Evolutionary conservation across 1,140 invertebrate species (phyloP).

Genomic region (Heliconius himera): DNA sequence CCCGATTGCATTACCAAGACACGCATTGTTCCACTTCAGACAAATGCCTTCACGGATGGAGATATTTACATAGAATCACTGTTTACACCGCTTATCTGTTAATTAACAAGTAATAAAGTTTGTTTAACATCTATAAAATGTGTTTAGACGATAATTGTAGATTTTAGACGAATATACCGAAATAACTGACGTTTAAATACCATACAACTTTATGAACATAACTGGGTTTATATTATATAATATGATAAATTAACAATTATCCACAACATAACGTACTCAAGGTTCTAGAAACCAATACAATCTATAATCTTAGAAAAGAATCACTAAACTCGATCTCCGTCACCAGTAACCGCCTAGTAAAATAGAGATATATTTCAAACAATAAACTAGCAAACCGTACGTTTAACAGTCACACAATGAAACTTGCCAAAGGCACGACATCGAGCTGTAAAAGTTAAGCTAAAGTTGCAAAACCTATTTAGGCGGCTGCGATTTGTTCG

Average conservation of each 20-base stretch:
- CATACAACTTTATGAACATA: too few relatives aligned
- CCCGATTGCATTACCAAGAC: constrained; percentile 33
- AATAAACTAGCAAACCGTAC: constrained; percentile 1
- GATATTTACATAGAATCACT: constrained; percentile 5
- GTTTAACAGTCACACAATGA: constrained; percentile 5
- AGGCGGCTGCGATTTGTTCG: constrained; percentile 1
- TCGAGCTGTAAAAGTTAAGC: constrained; percentile 15
- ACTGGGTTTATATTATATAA: too few relatives aligned
- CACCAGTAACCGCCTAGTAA: not conserved
- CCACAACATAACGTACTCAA: not conserved
- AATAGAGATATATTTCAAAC: not conserved
- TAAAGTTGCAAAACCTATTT: constrained; percentile 13
- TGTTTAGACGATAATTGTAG: not conserved
- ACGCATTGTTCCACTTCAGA: constrained; percentile 37
- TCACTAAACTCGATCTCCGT: not conserved
- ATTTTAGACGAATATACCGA: not conserved
- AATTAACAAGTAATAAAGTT: not conserved
- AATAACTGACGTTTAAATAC: too few relatives aligned
- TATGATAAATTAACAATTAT: not conserved
- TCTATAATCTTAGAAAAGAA: not conserved
- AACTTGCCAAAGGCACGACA: not conserved
- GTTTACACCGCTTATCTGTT: not conserved
- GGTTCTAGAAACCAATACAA: not conserved
- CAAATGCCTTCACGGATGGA: constrained; percentile 18
- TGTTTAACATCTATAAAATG: not conserved